Base-by-base conservation (phyloP, 2,797 vertebrate genomes). In the Rhinophrynus dorsalis region DNA sequence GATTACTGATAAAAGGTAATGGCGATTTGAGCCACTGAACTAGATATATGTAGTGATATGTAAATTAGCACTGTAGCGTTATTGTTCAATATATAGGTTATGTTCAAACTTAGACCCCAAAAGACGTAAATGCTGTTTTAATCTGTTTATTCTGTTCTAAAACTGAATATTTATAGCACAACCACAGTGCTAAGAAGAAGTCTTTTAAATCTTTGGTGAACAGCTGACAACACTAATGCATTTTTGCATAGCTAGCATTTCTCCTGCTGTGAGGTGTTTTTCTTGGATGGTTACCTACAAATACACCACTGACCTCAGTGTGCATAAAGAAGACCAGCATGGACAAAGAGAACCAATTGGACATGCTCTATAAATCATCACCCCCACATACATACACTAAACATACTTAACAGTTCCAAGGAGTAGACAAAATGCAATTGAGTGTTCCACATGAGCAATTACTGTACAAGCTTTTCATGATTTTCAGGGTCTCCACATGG, bases 401-500 rank as follows among this genome's bases (percentile, higher is more conserved):
- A 82, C 79, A 77, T 81, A 80, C 82, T 81, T 80, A 83, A 80
- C 83, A 66, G 66, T 6, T 1, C 10, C 40, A 47, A 47, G 73
- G 63, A 67, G 62, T 27, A 44, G 63, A 73, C 50, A 66, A 30
- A 63, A 74, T 76, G 80, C 72, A 80, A 84, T 81, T 80, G 79
- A 81, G 68, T 78, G 79, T 83, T 86, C 80, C 75, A 68, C 73
- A 74, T 78, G 82, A 85, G 82, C 83, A 82, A 79, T 79, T 58
- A 54, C 61, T 52, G 55, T 59, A 80, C 81, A 88, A 66, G 69
- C 83, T 87, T 30, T 20, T n/a, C n/a, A n/a, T n/a, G n/a, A n/a
- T n/a, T 79, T 89, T 90, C 84, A 84, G 80, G 85, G 79, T 88
- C 82, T 80, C 85, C 90, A 91, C 90, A 90, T 91, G 89, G 89